Evolutionary conservation across 2,888 invertebrate genomes (phyloP).

Genomic region (Pemphredon lugubris): DNA sequence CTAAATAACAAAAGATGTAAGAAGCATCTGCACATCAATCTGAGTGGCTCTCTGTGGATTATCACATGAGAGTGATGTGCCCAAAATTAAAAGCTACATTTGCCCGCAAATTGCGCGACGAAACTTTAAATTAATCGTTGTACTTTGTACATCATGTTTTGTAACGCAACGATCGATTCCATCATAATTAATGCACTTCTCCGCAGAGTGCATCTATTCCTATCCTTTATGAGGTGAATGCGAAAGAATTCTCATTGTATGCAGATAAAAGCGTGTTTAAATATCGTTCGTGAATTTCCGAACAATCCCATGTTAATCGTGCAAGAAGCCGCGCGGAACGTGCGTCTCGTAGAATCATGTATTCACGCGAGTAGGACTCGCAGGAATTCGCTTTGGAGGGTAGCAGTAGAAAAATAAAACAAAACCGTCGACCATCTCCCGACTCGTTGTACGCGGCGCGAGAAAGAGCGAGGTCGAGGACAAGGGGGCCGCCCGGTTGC

Average conservation of each 20-base stretch:
- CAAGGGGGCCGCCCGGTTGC: conserved; percentile 62
- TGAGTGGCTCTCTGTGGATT: conserved; percentile 39
- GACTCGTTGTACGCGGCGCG: conserved; percentile 35
- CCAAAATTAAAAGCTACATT: background rate
- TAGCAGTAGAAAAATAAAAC: conserved; percentile 30
- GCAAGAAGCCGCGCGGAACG: background rate
- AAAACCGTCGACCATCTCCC: conserved; percentile 8
- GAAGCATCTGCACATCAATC: conserved; percentile 32
- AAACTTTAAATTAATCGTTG: background rate
- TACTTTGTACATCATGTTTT: no score
- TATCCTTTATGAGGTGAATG: conserved; percentile 12
- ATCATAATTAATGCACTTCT: no score
- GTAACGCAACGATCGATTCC: no score
- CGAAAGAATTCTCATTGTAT: background rate
- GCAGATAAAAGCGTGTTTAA: background rate
- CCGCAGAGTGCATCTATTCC: no score
- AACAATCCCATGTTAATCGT: conserved; percentile 13
- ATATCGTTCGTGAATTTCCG: background rate
- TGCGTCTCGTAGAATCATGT: conserved; percentile 23
- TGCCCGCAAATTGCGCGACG: background rate
- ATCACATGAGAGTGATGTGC: conserved; percentile 40
- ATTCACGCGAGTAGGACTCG: conserved; percentile 4
- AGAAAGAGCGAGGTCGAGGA: conserved; percentile 58
- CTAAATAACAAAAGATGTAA: background rate
- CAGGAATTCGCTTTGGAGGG: conserved; percentile 4